phyloP scores from a whole-genome alignment of 1,140 invertebrate genomes.

The Whitmania pigra region DNA sequence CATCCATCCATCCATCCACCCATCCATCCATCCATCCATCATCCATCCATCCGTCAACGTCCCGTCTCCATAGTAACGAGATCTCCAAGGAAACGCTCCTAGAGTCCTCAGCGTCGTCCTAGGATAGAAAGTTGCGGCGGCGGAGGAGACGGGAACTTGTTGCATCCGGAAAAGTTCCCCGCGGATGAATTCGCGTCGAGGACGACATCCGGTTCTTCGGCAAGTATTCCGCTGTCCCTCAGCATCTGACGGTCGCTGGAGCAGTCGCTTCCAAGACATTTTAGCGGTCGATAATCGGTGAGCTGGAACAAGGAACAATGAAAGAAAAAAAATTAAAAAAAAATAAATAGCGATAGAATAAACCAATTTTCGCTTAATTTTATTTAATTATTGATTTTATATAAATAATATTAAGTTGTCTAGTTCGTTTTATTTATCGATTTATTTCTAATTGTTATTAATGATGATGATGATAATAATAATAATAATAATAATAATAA shows the following conservation, averaged over 20 bases:
- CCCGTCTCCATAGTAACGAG: neutral
- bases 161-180: neutral
- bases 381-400: too few species aligned
- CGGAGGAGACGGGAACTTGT: neutral
- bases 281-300: neutral
- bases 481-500: too few species aligned
- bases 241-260: neutral
- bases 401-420: too few species aligned
- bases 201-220: slow-evolving; percentile 4
- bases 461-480: too few species aligned
- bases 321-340: too few species aligned
- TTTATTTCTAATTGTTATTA: too few species aligned
- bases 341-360: too few species aligned
- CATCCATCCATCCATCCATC: too few species aligned
- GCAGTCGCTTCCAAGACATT: neutral
- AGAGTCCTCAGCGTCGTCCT: neutral
- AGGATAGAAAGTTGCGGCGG: neutral
- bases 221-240: neutral
- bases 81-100: neutral
- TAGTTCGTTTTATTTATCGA: too few species aligned
- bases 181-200: neutral
- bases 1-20: too few species aligned
- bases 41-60: too few species aligned
- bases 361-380: too few species aligned
- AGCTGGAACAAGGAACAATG: neutral